phyloP scores from a whole-genome alignment of 2,888 invertebrate genomes.

The Caenorhabditis uteleia region DNA sequence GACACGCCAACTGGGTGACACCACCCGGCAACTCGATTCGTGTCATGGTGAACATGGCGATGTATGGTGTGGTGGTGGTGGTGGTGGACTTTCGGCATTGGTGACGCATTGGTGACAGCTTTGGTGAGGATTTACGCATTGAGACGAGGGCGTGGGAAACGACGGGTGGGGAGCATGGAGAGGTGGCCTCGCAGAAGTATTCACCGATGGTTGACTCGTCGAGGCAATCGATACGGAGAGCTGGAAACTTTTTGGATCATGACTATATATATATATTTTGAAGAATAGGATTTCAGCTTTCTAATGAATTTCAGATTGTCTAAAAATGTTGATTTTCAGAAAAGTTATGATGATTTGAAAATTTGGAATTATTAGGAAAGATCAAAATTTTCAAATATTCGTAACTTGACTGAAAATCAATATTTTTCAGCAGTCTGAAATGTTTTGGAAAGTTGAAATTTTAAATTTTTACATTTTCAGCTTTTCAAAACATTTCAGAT shows the following conservation, averaged over 20 bases:
- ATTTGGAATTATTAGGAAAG: conserved; percentile 7
- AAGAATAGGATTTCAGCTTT: background rate
- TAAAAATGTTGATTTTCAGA: too few relatives aligned
- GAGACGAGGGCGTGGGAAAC: conserved; percentile 24
- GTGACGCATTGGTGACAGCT: background rate
- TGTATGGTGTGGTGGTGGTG: conserved; percentile 8
- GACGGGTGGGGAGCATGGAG: conserved; percentile 35
- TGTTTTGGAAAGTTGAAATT: too few relatives aligned
- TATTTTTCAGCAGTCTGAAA: too few relatives aligned
- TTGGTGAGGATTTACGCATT: conserved; percentile 16
- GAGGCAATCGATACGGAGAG: conserved; percentile 31
- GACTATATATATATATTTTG: background rate
- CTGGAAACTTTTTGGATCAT: conserved; percentile 6
- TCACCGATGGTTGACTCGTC: conserved; percentile 41
- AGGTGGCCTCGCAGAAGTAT: conserved; percentile 43
- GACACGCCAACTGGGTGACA: conserved; percentile 41
- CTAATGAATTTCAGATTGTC: too few relatives aligned
- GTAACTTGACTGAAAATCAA: too few relatives aligned
- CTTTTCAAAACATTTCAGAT: too few relatives aligned
- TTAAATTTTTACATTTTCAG: background rate
- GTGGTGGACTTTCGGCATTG: background rate
- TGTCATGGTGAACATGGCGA: conserved; percentile 25
- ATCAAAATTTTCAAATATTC: conserved; percentile 5
- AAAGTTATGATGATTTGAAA: too few relatives aligned
- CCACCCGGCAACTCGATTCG: conserved; percentile 39